phyloP scores from a whole-genome alignment of 2,888 invertebrate species.

The Temnothorax ravouxi region DNA sequence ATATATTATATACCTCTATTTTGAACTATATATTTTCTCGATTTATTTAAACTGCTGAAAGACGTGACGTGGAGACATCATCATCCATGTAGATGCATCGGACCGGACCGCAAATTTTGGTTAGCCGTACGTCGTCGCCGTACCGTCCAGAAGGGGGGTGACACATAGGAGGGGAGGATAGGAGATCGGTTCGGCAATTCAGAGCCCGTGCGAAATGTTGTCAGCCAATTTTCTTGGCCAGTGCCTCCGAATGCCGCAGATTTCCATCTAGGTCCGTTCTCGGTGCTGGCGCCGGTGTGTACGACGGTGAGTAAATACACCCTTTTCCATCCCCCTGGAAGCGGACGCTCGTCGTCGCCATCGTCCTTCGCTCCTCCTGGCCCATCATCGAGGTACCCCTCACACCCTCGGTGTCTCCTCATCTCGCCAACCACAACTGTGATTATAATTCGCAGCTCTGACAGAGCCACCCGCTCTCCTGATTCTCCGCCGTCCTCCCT shows the following conservation, averaged over 20 bases:
- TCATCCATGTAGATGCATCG: conserved; percentile 23
- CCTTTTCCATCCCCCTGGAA: conserved; percentile 80
- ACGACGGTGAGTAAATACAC: conserved; percentile 77
- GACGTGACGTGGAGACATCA: conserved; percentile 12
- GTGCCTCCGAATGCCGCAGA: conserved; percentile 86
- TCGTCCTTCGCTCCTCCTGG: conserved; percentile 55
- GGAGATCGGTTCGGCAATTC: conserved; percentile 78
- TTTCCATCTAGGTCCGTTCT: conserved; percentile 85
- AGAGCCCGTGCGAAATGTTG: conserved; percentile 84
- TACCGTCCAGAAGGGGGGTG: conserved; percentile 33
- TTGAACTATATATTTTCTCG: neutral
- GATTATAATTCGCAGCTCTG: conserved; percentile 85
- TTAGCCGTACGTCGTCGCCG: conserved; percentile 55
- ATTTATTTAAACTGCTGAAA: conserved; percentile 38
- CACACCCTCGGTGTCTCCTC: conserved; percentile 59
- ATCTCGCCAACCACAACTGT: conserved; percentile 85
- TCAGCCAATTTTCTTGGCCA: conserved; percentile 87
- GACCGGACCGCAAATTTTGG: conserved; percentile 67
- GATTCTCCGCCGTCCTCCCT: conserved; percentile 55
- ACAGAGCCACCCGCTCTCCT: conserved; percentile 71
- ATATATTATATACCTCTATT: neutral
- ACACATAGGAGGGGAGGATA: conserved; percentile 35
- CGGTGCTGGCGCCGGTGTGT: conserved; percentile 72
- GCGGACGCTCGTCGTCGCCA: conserved; percentile 71
- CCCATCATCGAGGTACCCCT: conserved; percentile 50